phyloP scores from a whole-genome alignment of 2,113 vertebrate genomes.

The human (Homo sapiens) region DNA sequence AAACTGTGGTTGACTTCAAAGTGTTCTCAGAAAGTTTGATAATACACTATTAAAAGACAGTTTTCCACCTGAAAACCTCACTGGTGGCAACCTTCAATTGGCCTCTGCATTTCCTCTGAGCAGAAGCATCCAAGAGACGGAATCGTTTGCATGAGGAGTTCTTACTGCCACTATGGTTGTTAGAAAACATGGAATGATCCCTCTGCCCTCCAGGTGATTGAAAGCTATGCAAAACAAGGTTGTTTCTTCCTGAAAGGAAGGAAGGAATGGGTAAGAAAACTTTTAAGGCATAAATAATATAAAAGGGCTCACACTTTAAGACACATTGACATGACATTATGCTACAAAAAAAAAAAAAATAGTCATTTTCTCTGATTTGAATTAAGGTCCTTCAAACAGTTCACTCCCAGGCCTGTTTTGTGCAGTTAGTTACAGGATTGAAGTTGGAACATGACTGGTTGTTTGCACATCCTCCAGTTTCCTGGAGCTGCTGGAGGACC shows the following conservation, averaged over 20 bases:
- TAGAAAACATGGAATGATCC: conserved; percentile 65
- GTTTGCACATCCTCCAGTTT: conserved; percentile 84
- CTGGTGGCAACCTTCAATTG: background rate
- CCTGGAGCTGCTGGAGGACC: conserved; percentile 87
- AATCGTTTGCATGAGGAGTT: conserved; percentile 39
- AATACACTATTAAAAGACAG: background rate
- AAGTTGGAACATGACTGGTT: background rate
- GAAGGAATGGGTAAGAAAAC: conserved; percentile 61
- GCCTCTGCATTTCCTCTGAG: background rate
- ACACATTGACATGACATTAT: conserved; percentile 98
- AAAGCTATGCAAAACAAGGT: conserved; percentile 87
- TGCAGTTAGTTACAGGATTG: conserved; percentile 73
- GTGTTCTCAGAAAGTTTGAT: background rate
- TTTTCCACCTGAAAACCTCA: background rate
- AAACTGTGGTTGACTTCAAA: background rate
- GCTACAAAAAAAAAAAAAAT: conserved; percentile 98
- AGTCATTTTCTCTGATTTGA: conserved; percentile 87
- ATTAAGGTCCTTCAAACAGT: conserved; percentile 81
- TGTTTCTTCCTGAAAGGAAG: conserved; percentile 75
- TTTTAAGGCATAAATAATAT: conserved; percentile 91
- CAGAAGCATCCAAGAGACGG: background rate
- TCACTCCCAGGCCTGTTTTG: conserved; percentile 59
- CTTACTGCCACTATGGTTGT: background rate
- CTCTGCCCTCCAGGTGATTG: conserved; percentile 90
- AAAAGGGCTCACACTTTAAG: conserved; percentile 92